A percentile compares a stretch with the other conserved stretches of the same genome.
phyloP scores from a whole-genome alignment of 2,113 vertebrate genomes.

The Coptodon bakossiorum region DNA sequence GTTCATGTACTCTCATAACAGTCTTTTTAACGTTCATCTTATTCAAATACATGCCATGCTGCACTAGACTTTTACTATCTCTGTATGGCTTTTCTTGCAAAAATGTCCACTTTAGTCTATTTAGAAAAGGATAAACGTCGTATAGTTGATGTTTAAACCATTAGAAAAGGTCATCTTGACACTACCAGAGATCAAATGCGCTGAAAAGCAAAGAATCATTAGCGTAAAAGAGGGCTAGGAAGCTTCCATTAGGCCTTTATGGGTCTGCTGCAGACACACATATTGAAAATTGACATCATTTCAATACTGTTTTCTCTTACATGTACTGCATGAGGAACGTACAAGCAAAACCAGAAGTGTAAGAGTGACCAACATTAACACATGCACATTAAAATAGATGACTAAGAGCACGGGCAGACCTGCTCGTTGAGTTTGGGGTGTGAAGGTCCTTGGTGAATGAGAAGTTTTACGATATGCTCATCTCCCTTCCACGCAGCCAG shows the following conservation, averaged over 20 bases:
- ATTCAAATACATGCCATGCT: conserved; percentile 29
- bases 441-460: conserved; percentile 94
- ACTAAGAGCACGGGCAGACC: conserved; percentile 68
- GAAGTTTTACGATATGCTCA: conserved; percentile 87
- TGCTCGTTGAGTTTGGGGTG: conserved; percentile 95
- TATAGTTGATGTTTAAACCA: background rate
- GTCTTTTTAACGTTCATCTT: background rate
- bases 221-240: background rate
- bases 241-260: background rate
- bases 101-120: background rate
- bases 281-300: background rate
- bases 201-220: background rate
- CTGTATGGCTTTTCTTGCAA: background rate
- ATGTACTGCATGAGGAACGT: background rate
- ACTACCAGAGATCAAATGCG: background rate
- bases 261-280: background rate
- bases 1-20: conserved; percentile 1
- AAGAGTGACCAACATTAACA: background rate
- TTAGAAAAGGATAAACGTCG: background rate
- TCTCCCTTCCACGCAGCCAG: conserved; percentile 98
- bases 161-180: background rate
- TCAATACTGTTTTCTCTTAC: background rate
- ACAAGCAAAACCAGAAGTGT: background rate
- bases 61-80: background rate
- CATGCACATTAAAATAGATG: background rate